Evolutionary conservation across 35 echinoderm and acorn worm species (phyloP).

Genomic region (Ptychodera flava): DNA sequence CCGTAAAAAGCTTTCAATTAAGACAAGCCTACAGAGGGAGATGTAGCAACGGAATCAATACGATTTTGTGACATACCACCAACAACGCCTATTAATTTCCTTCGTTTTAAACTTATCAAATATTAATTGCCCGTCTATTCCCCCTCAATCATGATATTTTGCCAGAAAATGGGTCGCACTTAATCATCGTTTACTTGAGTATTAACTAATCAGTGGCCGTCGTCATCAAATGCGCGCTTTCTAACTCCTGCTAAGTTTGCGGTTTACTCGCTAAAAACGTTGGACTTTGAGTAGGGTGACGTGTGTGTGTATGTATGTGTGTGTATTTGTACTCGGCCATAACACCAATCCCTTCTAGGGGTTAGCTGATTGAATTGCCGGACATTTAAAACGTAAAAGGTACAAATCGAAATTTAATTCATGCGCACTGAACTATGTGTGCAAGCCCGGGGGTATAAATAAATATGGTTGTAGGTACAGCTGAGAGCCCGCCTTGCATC

Average conservation of each 20-base stretch:
- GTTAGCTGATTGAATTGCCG: neutral
- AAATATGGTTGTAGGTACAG: neutral
- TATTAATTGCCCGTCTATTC: neutral
- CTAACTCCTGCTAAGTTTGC: neutral
- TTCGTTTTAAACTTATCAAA: neutral
- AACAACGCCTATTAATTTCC: slow-evolving; percentile 1
- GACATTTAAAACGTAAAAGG: neutral
- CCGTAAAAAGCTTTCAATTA: neutral
- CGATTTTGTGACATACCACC: neutral
- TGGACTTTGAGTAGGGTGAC: neutral
- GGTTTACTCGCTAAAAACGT: neutral
- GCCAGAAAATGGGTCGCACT: neutral
- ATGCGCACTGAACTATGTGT: neutral
- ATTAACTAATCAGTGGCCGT: neutral
- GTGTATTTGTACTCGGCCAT: neutral
- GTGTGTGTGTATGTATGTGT: neutral
- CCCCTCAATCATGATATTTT: neutral
- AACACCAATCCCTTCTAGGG: neutral
- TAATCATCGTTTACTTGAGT: neutral
- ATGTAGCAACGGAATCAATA: neutral
- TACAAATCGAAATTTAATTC: neutral
- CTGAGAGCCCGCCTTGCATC: neutral
- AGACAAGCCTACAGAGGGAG: neutral
- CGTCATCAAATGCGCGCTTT: neutral
- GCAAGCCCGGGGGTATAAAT: neutral